Evolutionary conservation across 2,113 vertebrate genomes (phyloP).

Genomic region (Tapirus terrestris): DNA sequence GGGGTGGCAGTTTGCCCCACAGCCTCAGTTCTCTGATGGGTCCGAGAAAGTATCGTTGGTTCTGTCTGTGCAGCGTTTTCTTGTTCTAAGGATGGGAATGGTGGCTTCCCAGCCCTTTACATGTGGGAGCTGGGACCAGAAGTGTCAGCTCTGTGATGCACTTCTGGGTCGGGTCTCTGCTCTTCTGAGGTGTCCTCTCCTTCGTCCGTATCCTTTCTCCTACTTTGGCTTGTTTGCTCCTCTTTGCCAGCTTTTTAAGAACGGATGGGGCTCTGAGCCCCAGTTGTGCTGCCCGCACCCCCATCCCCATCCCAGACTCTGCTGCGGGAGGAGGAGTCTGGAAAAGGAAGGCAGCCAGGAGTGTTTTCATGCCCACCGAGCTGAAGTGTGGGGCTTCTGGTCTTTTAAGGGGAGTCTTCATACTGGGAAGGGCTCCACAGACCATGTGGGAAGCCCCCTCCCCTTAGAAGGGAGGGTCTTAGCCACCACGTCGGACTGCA

Average conservation of each 20-base stretch:
- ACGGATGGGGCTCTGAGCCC: background rate
- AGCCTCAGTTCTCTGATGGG: background rate
- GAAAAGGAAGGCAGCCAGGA: background rate
- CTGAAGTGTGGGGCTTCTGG: background rate
- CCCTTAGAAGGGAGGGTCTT: background rate
- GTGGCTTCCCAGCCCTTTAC: fast-evolving
- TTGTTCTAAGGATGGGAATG: background rate
- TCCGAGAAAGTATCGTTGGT: fast-evolving
- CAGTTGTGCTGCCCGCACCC: fast-evolving
- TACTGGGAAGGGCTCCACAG: background rate
- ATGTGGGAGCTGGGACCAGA: fast-evolving
- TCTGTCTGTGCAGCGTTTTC: background rate
- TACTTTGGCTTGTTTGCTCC: background rate
- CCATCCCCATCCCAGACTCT: background rate
- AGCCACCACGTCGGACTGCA: background rate
- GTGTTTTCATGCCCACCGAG: fast-evolving
- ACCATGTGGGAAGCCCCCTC: background rate
- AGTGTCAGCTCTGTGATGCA: fast-evolving
- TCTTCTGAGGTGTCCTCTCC: background rate
- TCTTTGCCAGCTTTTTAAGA: background rate
- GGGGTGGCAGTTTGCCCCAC: background rate
- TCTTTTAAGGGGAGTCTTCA: background rate
- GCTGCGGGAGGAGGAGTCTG: background rate
- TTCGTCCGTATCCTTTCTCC: too few relatives aligned
- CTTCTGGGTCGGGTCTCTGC: background rate